Conservation (phyloP, 2,113 vertebrate genomes). For the Psittacara wagleri region DNA sequence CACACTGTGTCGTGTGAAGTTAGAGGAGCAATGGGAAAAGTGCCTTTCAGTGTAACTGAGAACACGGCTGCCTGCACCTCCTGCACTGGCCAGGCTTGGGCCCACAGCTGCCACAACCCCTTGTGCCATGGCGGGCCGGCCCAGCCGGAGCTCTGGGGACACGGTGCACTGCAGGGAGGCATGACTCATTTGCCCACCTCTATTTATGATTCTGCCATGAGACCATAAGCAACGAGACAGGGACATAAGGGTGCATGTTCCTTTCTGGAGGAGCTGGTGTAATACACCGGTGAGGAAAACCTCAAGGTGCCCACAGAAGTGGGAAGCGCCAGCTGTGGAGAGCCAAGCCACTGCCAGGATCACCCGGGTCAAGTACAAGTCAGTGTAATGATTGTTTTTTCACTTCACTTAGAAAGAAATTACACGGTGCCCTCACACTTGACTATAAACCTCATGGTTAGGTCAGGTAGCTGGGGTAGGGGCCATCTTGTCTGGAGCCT, state of each 20-base stretch:
- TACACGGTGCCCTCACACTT: neutral
- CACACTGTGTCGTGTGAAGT: neutral
- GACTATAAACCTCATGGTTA: neutral
- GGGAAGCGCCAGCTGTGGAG: rapidly evolving
- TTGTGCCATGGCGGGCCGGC: rapidly evolving
- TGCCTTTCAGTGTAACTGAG: neutral
- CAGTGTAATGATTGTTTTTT: neutral
- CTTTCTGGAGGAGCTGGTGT: neutral
- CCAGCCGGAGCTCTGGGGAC: neutral
- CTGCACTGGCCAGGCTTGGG: neutral
- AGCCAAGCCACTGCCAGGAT: neutral
- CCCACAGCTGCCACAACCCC: neutral
- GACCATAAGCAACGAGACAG: neutral
- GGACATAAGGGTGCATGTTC: rapidly evolving
- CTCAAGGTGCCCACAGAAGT: neutral
- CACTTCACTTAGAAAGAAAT: neutral
- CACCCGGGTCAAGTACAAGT: neutral
- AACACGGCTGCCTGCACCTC: neutral
- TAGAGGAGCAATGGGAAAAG: neutral
- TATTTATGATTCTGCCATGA: neutral
- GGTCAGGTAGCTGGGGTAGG: neutral
- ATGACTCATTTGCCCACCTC: rapidly evolving
- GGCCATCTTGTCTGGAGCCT: neutral
- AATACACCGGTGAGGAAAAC: neutral
- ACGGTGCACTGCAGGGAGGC: rapidly evolving